These are phyloP conservation scores for Platyrinchus mystaceus DNA, from an alignment of 2,797 vertebrate species.

Conservation along the genomic window DNA sequence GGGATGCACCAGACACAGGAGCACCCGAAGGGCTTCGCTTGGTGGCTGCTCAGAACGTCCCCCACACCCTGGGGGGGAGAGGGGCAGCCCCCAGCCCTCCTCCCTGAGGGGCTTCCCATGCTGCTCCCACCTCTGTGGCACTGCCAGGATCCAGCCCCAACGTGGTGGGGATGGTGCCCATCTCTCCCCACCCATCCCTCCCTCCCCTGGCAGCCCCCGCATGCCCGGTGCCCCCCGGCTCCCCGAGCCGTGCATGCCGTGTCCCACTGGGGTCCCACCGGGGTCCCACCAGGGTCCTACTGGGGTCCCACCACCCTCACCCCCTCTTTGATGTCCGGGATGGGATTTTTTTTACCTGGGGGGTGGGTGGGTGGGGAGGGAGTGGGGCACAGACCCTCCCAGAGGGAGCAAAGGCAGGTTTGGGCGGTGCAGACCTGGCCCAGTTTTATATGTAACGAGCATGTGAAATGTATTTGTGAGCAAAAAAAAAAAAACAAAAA, in stretches of 20 bases:
- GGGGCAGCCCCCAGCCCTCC: not conserved
- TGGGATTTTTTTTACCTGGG: not conserved
- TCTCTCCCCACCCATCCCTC: not conserved
- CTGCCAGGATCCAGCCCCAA: not conserved
- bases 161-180: not conserved
- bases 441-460: slow-evolving; percentile 23
- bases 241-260: not conserved
- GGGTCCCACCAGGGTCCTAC: not conserved
- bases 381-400: not conserved
- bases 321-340: not conserved
- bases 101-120: not conserved
- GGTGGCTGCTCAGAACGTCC: not conserved
- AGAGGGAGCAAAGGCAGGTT: not conserved
- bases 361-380: not conserved
- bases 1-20: not conserved
- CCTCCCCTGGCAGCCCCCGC: not conserved
- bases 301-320: not conserved
- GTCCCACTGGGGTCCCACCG: not conserved
- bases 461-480: slow-evolving; percentile 33
- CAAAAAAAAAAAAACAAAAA: accelerated
- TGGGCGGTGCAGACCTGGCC: not conserved
- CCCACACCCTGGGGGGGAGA: not conserved
- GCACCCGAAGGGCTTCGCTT: accelerated
- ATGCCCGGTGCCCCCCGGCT: not conserved
- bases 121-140: not conserved